Evolutionary conservation across 2,888 invertebrate genomes (phyloP), one percentile per base, ranked within the genome.

Genomic region (Frankliniella intonsa): DNA sequence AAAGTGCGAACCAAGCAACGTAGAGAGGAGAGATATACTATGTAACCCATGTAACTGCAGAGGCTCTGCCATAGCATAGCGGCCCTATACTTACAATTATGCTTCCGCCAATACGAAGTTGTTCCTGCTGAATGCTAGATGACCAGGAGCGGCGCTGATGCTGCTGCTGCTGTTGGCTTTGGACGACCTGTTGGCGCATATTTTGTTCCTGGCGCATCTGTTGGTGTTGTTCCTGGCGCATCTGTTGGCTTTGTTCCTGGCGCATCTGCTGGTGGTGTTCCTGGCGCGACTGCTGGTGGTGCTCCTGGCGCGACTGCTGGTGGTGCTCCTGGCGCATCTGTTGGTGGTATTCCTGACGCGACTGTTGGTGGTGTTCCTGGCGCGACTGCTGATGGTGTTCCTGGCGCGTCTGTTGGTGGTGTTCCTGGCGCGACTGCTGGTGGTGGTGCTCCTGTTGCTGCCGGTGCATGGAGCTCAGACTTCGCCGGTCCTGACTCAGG

Each of bases 401-500:
- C 27, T 7, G 62, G 38, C 49, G 82, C 81, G 25, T 82, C 83
- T 27, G 82, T 80, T 50, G 83, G 65, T 25, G 81, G 81, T 14
- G 83, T 62, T 27, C 83, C 83, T 82, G 62, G 51, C 49, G 82
- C 81, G 51, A 82, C 82, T 27, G 82, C 82, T 50, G 83, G 65
- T 62, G 82, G 80, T 14, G 81, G 89, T 90, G 25, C 25, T 76
- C 25, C 69, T 76, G 69, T 22, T 76, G 69, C 69, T 93, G 94
- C 50, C 94, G 90, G 87, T 95, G 95, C 87, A 95, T 90, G 3
- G 94, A 93, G 85, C 94, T 95, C 79, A 94, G 90, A 86, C 95
- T 95, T 85, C 92, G 92, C 83, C 95, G 90, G 84, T 95, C 94
- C 14, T 90, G 91, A 84, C 92, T 92, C 83, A 92, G 92, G 0